These are phyloP conservation scores for Mycogona germanica DNA, from an alignment of 2,888 invertebrate genomes.

Conservation along the genomic window DNA sequence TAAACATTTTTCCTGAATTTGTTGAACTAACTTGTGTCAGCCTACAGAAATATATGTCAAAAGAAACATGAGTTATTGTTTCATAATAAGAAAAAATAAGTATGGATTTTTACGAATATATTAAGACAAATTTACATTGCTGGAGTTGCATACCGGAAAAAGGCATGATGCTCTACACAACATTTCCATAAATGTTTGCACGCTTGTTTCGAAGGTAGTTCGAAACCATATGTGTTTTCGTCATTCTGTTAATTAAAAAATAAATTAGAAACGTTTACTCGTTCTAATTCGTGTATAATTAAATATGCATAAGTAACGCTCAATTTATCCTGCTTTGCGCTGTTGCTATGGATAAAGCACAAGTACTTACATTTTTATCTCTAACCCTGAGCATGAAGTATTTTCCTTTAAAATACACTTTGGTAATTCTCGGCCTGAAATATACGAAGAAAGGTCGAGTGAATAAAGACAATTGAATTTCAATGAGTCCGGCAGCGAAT, in stretches of 20 bases:
- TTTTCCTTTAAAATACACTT: constrained; percentile 90
- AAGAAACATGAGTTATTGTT: no score
- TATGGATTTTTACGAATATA: no score
- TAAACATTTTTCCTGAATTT: constrained; percentile 55
- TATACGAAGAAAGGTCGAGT: no score
- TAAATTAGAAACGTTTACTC: background rate
- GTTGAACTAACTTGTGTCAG: constrained; percentile 61
- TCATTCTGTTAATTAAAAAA: constrained; percentile 53
- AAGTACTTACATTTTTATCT: constrained; percentile 84
- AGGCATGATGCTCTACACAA: constrained; percentile 86
- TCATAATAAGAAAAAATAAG: no score
- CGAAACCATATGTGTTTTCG: constrained; percentile 92
- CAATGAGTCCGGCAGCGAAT: background rate
- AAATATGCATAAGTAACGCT: no score
- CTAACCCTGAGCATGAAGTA: constrained; percentile 93
- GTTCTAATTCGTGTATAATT: background rate
- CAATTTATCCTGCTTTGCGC: no score
- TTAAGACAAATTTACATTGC: background rate
- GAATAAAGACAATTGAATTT: constrained; percentile 19
- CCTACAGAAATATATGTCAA: constrained; percentile 52
- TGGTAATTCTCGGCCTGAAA: constrained; percentile 78
- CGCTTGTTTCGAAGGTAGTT: constrained; percentile 78
- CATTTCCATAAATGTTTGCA: constrained; percentile 95
- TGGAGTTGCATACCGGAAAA: constrained; percentile 32
- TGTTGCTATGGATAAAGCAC: background rate